phyloP scores from a whole-genome alignment of 2,888 invertebrate genomes.

The Podabrus alpinus region DNA sequence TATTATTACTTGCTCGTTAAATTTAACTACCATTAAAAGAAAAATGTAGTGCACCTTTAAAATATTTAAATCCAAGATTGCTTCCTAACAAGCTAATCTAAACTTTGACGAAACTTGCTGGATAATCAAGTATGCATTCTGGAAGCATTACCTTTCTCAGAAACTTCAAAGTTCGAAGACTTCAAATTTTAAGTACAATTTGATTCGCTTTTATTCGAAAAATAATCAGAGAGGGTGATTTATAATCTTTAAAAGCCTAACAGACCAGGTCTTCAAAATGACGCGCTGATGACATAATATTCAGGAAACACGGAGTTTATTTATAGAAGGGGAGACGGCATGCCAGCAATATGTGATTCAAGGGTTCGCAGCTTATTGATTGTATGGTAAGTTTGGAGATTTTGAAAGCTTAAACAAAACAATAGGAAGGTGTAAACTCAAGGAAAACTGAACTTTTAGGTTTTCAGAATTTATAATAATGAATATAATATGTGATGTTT shows the following conservation, averaged over 20 bases:
- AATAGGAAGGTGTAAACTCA: neutral
- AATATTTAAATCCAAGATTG: neutral
- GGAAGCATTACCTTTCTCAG: neutral
- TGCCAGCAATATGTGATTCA: slow-evolving; percentile 24
- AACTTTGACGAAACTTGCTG: neutral
- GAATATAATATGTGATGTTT: neutral
- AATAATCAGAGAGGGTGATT: neutral
- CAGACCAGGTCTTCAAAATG: neutral
- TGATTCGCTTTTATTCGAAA: neutral
- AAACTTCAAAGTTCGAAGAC: neutral
- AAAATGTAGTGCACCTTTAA: neutral
- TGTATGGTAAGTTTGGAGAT: slow-evolving; percentile 11
- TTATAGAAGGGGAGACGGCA: slow-evolving; percentile 23
- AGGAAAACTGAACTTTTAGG: neutral
- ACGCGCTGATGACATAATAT: slow-evolving; percentile 17
- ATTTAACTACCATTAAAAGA: neutral
- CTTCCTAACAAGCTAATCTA: neutral
- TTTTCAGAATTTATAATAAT: neutral
- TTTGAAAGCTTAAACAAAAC: slow-evolving; percentile 4
- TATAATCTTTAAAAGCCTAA: neutral
- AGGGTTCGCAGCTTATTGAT: slow-evolving; percentile 24
- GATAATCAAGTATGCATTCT: neutral
- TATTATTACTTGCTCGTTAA: neutral
- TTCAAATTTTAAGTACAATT: neutral
- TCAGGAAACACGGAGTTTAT: slow-evolving; percentile 27